Evolutionary conservation across 2,113 vertebrate species (phyloP), one percentile per base, ranked within the genome.

Genomic region (Sebastes schlegelii): DNA sequence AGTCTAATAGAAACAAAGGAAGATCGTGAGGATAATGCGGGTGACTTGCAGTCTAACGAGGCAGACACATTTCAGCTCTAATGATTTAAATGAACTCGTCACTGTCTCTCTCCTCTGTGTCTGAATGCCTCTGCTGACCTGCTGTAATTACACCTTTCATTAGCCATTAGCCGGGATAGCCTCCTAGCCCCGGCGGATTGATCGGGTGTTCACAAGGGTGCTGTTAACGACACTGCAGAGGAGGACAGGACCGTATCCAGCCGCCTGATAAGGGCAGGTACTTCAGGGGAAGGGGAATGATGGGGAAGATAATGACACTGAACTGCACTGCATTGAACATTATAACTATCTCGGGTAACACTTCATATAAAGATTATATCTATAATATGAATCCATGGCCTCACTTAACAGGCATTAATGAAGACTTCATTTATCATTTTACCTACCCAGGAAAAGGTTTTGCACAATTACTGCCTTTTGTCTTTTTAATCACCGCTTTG

Each of bases 61-160:
- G 86, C 88, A 80, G 89, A 87, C 88, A 77, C 86, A 75, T 92
- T 91, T 89, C 77, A 79, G 88, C 87, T 92, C 87, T 92, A 92
- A 93, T 89, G 82, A 91, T 90, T 91, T 91, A 72, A 95, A 94
- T 92, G 88, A 93, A 93, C 91, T 89, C 72, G 83, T 91, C 87
- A 61, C 77, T 85, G 77, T 76, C 87, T 72, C 81, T 79, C 75
- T 80, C 79, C 51, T 82, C 73, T 51, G 79, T 81, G 82, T 86
- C 65, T 89, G 71, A 80, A 87, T 89, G 71, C 82, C 85, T 91
- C 65, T 40, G 17, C 82, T 90, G 91, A 93, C 91, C 92, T 83
- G 85, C 80, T 89, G 87, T 94, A 93, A 95, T 95, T 93, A 93
- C 91, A 93, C 92, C 91, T 95, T 95, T 93, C 86, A 94, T 92